phyloP scores from a whole-genome alignment of 2,113 vertebrate genomes.

The Saguinus imperator region DNA sequence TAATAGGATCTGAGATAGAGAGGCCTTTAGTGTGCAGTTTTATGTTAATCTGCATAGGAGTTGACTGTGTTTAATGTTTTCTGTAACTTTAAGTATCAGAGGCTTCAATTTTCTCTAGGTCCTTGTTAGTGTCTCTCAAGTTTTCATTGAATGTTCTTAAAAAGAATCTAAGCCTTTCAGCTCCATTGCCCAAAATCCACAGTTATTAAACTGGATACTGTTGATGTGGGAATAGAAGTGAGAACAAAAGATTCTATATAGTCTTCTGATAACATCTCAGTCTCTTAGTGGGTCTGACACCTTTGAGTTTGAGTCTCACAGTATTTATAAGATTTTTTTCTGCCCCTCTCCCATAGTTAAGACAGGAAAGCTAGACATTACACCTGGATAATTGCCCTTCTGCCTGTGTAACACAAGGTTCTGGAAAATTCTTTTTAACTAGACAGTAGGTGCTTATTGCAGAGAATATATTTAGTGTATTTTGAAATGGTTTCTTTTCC shows the following conservation, averaged over 20 bases:
- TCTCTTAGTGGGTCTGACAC: too few species aligned
- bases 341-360: background rate
- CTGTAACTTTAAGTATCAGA: background rate
- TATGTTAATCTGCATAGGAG: background rate
- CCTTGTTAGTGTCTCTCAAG: background rate
- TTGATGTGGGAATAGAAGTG: background rate
- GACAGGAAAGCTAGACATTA: background rate
- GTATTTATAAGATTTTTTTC: background rate
- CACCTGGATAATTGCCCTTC: background rate
- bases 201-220: background rate
- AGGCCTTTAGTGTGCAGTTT: background rate
- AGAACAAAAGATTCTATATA: background rate
- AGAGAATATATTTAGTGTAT: background rate
- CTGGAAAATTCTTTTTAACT: background rate
- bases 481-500: background rate
- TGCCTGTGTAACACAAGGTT: background rate
- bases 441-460: background rate
- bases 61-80: background rate
- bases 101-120: background rate
- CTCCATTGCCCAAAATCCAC: background rate
- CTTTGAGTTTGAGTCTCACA: background rate
- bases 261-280: background rate
- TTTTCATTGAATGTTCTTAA: background rate
- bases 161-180: background rate
- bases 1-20: background rate